A percentile compares a stretch with the other conserved stretches of the same genome.
phyloP scores from a whole-genome alignment of 2,797 vertebrate species.

The Poecilia wingei region DNA sequence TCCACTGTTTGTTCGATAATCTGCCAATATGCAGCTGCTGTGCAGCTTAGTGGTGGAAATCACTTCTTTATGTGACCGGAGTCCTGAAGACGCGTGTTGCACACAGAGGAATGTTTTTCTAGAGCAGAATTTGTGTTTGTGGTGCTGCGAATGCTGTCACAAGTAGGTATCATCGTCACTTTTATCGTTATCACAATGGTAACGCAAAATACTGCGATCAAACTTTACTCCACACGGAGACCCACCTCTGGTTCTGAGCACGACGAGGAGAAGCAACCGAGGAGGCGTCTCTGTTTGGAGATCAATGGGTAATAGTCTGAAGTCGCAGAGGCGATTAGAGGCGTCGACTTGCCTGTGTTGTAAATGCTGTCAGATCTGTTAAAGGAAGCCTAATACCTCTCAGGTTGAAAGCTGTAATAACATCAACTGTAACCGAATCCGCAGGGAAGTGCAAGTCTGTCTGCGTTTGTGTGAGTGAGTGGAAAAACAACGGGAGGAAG shows the following conservation, averaged over 20 bases:
- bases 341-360: conserved; percentile 78
- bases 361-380: conserved; percentile 84
- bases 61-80: too few species aligned
- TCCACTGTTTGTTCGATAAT: too few species aligned
- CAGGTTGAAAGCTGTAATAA: conserved; percentile 84
- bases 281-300: conserved; percentile 60
- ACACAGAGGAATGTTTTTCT: too few species aligned
- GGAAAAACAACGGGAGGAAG: conserved; percentile 56
- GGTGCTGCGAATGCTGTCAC: too few species aligned
- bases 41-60: too few species aligned
- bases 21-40: too few species aligned
- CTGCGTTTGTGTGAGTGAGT: conserved; percentile 45
- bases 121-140: too few species aligned
- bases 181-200: too few species aligned
- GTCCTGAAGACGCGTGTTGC: too few species aligned
- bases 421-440: conserved; percentile 82
- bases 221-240: too few species aligned
- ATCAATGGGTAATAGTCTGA: conserved; percentile 80
- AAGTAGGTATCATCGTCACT: too few species aligned
- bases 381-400: conserved; percentile 83
- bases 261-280: conserved; percentile 52
- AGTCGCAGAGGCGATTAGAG: conserved; percentile 79
- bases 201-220: too few species aligned
- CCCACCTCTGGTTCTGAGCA: conserved; percentile 51
- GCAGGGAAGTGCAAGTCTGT: conserved; percentile 73